phyloP scores from a whole-genome alignment of 2,797 vertebrate genomes.

The Paguma larvata region DNA sequence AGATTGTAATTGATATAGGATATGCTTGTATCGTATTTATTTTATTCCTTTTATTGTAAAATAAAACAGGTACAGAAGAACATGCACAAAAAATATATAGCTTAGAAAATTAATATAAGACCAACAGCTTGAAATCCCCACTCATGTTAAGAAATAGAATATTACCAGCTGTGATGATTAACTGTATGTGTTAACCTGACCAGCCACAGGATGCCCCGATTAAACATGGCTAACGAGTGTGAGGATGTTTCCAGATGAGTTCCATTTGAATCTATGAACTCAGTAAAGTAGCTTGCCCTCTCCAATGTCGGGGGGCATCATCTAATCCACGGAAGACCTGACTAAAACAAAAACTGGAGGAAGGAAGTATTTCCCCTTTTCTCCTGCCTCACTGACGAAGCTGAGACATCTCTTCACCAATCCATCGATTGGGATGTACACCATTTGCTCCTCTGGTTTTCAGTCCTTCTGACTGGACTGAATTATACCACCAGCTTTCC shows the following conservation, averaged over 20 bases:
- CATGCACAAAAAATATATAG: background rate
- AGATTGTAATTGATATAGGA: slow-evolving; percentile 49
- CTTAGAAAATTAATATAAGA: background rate
- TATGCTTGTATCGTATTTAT: slow-evolving; percentile 9
- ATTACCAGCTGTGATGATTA: background rate
- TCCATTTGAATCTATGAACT: background rate
- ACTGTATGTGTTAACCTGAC: background rate
- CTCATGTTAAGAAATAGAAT: background rate
- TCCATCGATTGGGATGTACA: background rate
- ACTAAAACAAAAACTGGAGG: background rate
- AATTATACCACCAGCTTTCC: background rate
- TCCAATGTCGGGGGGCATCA: background rate
- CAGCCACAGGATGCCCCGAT: background rate
- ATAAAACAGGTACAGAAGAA: slow-evolving; percentile 22
- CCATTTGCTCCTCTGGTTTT: background rate
- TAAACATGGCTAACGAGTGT: background rate
- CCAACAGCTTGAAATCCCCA: background rate
- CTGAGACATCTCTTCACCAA: background rate
- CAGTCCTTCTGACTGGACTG: background rate
- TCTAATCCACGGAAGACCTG: background rate
- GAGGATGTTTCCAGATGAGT: background rate
- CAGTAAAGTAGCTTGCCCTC: background rate
- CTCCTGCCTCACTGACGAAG: background rate
- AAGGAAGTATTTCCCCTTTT: background rate
- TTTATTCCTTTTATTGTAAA: slow-evolving; percentile 41